Evolutionary conservation across 2,797 vertebrate genomes (phyloP), one percentile per base, ranked within the genome.

Genomic region (Furcifer pardalis): DNA sequence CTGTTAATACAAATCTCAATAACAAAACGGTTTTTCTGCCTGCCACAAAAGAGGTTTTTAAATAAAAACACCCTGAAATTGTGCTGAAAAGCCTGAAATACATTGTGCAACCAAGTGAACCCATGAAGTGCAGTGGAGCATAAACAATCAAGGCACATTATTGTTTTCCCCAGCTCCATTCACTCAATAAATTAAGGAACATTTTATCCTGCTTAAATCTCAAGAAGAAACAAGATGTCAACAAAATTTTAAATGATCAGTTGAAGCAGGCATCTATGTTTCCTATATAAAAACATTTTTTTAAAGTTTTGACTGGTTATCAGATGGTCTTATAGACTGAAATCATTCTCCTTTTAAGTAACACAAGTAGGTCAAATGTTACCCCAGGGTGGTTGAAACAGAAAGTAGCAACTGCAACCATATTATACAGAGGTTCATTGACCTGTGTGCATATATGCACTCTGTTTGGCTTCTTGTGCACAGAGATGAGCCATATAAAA

Each of bases 321-420:
- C 17, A 15, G 17, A 63, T 2, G 12, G 3, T 0, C 0, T 73
- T 79, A 59, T 2, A 8, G 65, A 44, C 5, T 59, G 59, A 68
- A 15, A 78, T 3, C 15, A 46, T 7, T 73, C 23, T 75, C 59
- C 19, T 89, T 83, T 73, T 30, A 71, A 66, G 83, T 80, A 12
- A 83, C 83, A 6, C 40, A 63, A 87, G 69, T 74, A 83, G 74
- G 37, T 83, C 66, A 91, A 68, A 89, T 71, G 79, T 12, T 10
- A 79, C 69, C 71, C 72, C 81, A 4, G 5, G 8, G 27, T 83
- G 27, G 49, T 60, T 87, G 78, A 25, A 7, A 56, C 15, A n/a
- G 1, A 44, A 84, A 87, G 12, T 1, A 0, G 59, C 12, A 56
- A 56, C 15, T 56, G 52, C 52, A 85, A 66, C 79, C 44, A 82